These are phyloP conservation scores for Anas capensis DNA, from an alignment of 2,797 vertebrate species.

Conservation along the genomic window DNA sequence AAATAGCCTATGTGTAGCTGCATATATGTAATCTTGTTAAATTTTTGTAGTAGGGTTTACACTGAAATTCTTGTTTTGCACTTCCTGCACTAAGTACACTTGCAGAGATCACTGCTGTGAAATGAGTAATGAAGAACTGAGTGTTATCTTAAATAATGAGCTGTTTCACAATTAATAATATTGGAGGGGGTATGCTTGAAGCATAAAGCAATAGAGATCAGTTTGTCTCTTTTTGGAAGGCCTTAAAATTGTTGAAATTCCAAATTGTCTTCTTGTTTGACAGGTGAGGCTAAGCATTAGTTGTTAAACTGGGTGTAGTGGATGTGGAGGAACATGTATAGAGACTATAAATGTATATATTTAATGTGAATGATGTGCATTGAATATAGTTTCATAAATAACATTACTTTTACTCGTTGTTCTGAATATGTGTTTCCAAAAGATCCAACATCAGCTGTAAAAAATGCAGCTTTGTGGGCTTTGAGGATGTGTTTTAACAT, in stretches of 20 bases:
- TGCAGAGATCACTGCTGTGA: neutral
- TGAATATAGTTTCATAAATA: neutral
- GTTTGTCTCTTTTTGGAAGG: neutral
- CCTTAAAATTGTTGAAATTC: neutral
- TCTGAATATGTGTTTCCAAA: neutral
- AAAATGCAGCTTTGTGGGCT: neutral
- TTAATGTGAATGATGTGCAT: neutral
- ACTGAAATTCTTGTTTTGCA: neutral
- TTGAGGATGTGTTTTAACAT: neutral
- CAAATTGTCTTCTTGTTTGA: neutral
- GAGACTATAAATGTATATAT: neutral
- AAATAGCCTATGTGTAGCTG: neutral
- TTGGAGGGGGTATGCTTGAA: neutral
- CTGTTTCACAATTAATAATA: neutral
- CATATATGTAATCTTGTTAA: no score
- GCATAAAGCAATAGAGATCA: neutral
- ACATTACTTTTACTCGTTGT: neutral
- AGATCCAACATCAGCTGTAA: neutral
- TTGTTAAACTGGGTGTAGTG: neutral
- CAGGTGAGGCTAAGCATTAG: neutral
- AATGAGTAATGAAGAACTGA: neutral
- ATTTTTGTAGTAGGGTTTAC: neutral
- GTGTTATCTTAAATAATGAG: neutral
- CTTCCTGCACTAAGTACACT: neutral
- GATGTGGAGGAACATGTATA: neutral